phyloP scores from a whole-genome alignment of 2,797 vertebrate genomes.

The Coregonus sp. region DNA sequence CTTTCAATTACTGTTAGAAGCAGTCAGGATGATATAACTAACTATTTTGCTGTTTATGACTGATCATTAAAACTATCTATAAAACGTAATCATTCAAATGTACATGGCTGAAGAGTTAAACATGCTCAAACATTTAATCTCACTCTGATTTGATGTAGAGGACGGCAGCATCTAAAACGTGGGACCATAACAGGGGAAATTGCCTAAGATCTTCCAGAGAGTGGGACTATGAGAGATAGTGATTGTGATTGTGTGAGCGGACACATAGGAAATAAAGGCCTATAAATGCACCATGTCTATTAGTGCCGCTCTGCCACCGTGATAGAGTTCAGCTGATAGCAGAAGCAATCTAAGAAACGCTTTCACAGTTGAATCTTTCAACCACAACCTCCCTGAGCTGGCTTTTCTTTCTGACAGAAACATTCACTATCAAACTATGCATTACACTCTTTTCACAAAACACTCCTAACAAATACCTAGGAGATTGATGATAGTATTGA shows the following conservation, averaged over 20 bases:
- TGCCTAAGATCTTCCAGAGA: conserved; percentile 40
- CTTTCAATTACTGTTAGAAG: background rate
- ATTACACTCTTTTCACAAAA: background rate
- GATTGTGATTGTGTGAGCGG: conserved; percentile 20
- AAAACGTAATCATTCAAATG: background rate
- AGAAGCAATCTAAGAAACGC: conserved; percentile 55
- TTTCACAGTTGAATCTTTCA: conserved; percentile 58
- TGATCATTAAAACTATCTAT: background rate
- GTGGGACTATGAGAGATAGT: conserved; percentile 33
- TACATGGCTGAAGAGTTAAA: background rate
- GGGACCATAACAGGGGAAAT: conserved; percentile 32
- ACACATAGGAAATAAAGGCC: conserved; percentile 34
- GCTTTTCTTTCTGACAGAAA: conserved; percentile 26
- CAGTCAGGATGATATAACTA: background rate
- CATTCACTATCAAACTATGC: conserved; percentile 4
- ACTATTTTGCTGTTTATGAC: background rate
- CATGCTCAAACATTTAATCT: background rate
- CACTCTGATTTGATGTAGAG: background rate
- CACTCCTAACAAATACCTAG: background rate
- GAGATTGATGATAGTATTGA: conserved; percentile 41
- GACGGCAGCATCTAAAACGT: conserved; percentile 38
- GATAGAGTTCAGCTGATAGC: conserved; percentile 46
- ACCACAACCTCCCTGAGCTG: conserved; percentile 3
- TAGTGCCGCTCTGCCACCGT: conserved; percentile 34
- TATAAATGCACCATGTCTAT: conserved; percentile 61